Base-by-base conservation (phyloP, 1,140 invertebrate genomes). In the Linepithema humile region DNA sequence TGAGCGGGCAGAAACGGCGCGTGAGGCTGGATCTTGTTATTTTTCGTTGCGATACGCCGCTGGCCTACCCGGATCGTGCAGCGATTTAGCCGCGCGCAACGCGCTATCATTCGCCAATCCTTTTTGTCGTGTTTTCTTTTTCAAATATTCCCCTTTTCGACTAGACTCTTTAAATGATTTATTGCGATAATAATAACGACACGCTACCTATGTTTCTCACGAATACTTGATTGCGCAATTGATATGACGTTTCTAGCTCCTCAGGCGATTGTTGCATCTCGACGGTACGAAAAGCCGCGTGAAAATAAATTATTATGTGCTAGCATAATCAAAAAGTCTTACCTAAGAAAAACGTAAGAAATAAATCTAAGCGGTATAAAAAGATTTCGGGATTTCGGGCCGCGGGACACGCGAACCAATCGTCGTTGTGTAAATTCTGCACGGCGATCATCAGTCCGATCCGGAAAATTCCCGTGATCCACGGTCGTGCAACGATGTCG, bases 261-360 rank as follows among this genome's bases (percentile, higher is more conserved):
- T 86, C 83, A 50, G 73, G 89, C 85, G 74, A 89, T 88, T 80
- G 74, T 77, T 88, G 59, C 83, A 53, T 78, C 86, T 90, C 73
- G 65, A 83, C 86, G 91, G 60, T 88, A 72, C 85, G 84, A 80
- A 90, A 82, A 91, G 90, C 82, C 83, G 87, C 80, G 84, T 93
- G 90, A 91, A 90, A 93, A 93, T 93, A 94, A 94, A 94, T 93
- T 93, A 94, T 90, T 93, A 93, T 90, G 82, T 87, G 78, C 91
- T 93, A 92, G 82, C 78, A 82, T 91, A 90, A 78, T 89, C 85
- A 87, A 87, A 86, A 91, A 93, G 90, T 91, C 91, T 93, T 92
- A 91, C 90, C 43, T 45, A 45, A 45, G 85, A 85, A 84, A 85
- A 90, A 91, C 88, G 10, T 45, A 45, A 45, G 88, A 90, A 92